Evolutionary conservation across 2,113 vertebrate genomes (phyloP).

Genomic region (Grammomys surdaster): DNA sequence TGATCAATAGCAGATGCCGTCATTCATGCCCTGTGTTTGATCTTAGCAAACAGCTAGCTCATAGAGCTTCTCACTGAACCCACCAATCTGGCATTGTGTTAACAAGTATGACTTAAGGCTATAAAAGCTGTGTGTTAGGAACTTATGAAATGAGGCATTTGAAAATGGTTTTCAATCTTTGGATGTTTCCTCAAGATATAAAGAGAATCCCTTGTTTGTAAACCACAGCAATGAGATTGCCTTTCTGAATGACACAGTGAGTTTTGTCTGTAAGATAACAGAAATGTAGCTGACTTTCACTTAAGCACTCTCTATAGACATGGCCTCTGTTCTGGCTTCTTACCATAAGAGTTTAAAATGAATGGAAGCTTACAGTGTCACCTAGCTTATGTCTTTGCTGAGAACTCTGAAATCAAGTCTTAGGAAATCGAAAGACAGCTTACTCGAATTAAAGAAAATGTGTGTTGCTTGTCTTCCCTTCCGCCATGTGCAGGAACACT

Average conservation of each 20-base stretch:
- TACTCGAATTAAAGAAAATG: slow-evolving; percentile 38
- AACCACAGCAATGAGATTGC: neutral
- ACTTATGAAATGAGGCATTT: neutral
- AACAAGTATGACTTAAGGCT: slow-evolving; percentile 56
- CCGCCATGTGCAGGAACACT: neutral
- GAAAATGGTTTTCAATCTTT: slow-evolving; percentile 58
- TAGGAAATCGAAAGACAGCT: slow-evolving; percentile 58
- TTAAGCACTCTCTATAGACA: neutral
- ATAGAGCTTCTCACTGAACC: neutral
- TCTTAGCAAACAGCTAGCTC: neutral
- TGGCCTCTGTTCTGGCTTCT: slow-evolving; percentile 29
- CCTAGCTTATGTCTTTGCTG: neutral
- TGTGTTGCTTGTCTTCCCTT: neutral
- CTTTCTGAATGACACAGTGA: slow-evolving; percentile 35
- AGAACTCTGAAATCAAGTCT: slow-evolving; percentile 65
- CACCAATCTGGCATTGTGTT: slow-evolving; percentile 11
- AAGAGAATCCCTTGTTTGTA: slow-evolving; percentile 29
- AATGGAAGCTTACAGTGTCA: neutral
- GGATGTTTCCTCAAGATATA: slow-evolving; percentile 60
- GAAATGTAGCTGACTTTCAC: slow-evolving; percentile 24
- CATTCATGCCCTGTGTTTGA: neutral
- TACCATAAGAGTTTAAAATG: neutral
- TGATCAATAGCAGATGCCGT: neutral
- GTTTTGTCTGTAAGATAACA: slow-evolving; percentile 35
- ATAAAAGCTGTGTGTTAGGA: slow-evolving; percentile 2